Conservation (phyloP, 2,888 invertebrate genomes). For the Melanophora roralis region DNA sequence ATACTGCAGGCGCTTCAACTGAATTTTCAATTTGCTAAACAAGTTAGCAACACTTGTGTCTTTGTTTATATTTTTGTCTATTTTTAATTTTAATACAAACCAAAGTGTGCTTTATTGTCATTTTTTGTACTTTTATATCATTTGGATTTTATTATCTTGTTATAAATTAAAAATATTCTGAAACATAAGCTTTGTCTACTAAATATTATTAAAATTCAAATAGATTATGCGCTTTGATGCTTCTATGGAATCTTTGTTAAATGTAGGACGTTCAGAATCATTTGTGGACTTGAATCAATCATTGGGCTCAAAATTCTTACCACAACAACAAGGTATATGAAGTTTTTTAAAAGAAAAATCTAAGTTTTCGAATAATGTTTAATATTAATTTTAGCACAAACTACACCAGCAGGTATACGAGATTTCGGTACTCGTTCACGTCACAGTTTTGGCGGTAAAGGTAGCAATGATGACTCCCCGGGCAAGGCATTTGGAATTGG, state of each 20-base stretch:
- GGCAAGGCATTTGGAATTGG: conserved; percentile 91
- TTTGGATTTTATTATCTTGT: conserved; percentile 13
- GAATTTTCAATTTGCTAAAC: no score
- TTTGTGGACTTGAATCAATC: conserved; percentile 85
- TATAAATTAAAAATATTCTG: background rate
- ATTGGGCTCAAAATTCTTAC: conserved; percentile 65
- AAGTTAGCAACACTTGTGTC: background rate
- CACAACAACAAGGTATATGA: conserved; percentile 72
- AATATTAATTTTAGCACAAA: conserved; percentile 64
- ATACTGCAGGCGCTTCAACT: no score
- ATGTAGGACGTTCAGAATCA: conserved; percentile 88
- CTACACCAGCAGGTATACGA: conserved; percentile 64
- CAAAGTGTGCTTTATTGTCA: conserved; percentile 27
- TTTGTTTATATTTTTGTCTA: conserved; percentile 4
- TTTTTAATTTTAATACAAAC: background rate
- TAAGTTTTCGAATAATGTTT: background rate
- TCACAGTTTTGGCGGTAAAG: conserved; percentile 81
- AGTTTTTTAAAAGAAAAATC: background rate
- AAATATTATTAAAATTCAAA: conserved; percentile 33
- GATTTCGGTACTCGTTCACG: conserved; percentile 75
- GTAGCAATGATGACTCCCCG: conserved; percentile 78
- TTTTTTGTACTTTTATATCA: conserved; percentile 14
- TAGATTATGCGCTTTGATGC: conserved; percentile 90
- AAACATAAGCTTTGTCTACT: background rate
- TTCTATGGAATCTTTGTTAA: conserved; percentile 86